Conservation (phyloP, 2,113 vertebrate species). For the Dicerorhinus sumatrensis region DNA sequence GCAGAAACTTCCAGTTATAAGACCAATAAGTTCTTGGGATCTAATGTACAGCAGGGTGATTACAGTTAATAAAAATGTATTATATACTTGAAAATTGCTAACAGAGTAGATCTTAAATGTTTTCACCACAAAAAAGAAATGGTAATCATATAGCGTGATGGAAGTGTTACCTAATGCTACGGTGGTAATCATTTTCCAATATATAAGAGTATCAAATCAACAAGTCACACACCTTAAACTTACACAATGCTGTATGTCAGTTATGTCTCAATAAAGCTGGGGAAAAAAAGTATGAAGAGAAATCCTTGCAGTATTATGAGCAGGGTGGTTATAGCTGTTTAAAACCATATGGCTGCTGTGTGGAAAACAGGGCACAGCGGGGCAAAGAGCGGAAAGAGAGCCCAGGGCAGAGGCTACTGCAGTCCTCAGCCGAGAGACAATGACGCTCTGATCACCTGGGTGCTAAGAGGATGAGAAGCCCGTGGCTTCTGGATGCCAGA, state of each 20-base stretch:
- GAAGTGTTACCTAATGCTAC: background rate
- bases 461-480: background rate
- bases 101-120: background rate
- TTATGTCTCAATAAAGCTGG: background rate
- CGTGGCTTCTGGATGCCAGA: background rate
- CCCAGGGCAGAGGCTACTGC: no score
- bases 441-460: background rate
- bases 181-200: background rate
- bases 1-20: background rate
- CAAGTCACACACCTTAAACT: background rate
- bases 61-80: background rate
- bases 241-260: background rate
- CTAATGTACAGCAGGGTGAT: background rate
- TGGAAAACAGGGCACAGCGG: background rate
- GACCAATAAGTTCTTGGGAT: background rate
- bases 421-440: background rate
- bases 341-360: background rate
- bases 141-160: background rate
- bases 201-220: background rate
- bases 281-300: background rate
- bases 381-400: background rate
- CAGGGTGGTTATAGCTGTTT: background rate
- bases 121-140: background rate
- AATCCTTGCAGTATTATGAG: background rate
- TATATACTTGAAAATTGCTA: background rate